Conservation (phyloP, 2,113 vertebrate genomes). For the Anolis sagrei region DNA sequence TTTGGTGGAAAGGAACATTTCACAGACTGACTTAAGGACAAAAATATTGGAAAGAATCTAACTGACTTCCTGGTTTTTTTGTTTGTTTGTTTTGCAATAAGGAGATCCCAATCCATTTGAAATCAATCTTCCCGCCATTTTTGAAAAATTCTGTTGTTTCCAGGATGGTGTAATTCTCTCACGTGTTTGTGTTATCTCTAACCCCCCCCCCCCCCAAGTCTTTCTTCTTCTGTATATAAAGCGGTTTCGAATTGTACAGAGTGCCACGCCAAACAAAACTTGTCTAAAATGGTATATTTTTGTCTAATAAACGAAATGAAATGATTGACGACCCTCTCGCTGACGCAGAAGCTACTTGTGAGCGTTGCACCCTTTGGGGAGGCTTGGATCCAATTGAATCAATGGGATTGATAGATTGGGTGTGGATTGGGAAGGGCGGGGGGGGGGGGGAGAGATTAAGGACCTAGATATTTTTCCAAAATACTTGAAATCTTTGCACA, state of each 20-base stretch:
- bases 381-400: background rate
- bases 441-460: background rate
- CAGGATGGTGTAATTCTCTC: slow-evolving; percentile 78
- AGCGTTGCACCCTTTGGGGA: slow-evolving; percentile 29
- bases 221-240: slow-evolving; percentile 93
- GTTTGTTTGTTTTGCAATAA: slow-evolving; percentile 86
- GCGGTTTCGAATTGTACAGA: slow-evolving; percentile 99
- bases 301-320: slow-evolving; percentile 99
- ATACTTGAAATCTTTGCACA: background rate
- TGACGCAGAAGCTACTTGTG: slow-evolving; percentile 59
- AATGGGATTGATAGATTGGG: too few species aligned
- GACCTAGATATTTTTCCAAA: background rate
- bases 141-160: slow-evolving; percentile 82
- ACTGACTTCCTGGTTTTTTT: too few species aligned
- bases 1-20: slow-evolving; percentile 61
- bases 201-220: too few species aligned
- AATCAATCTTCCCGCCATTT: slow-evolving; percentile 73
- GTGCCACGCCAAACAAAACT: slow-evolving; percentile 89
- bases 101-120: slow-evolving; percentile 81
- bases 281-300: slow-evolving; percentile 99
- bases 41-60: slow-evolving; percentile 71
- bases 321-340: slow-evolving; percentile 72
- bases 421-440: too few species aligned
- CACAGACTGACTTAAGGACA: slow-evolving; percentile 76
- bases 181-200: slow-evolving; percentile 83